Evolutionary conservation across 1,140 invertebrate species (phyloP), one percentile per base, ranked within the genome.

Genomic region (Heliconius eleuchia): DNA sequence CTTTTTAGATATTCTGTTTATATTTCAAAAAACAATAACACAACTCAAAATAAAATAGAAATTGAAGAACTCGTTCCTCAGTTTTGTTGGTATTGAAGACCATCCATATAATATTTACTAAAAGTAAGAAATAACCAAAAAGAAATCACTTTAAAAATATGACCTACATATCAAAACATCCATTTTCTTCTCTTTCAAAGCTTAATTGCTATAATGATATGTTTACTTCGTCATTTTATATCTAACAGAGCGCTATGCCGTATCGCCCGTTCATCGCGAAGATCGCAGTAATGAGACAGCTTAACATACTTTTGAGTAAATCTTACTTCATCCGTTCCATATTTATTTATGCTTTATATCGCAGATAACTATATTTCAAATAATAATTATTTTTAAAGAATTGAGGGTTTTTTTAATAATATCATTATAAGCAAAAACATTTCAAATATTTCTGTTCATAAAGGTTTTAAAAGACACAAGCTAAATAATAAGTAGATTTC

Each of bases 121-220:
- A 46, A 46, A 16, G 3, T 46, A 46, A 46, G 13, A 46, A 46
- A 46, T 46, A 16, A 46, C 13, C 42, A 1, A 46, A 46, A 46
- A 46, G 57, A 66, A 66, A 66, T 66, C 23, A n/a, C 42, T 66
- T 66, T 27, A 66, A 66, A 66, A 66, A 30, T n/a, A 23, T 66
- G 27, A 66, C 60, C 60, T 30, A 66, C 3, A 66, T 66, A 30
- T 30, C 23, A 66, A 27, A 66, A 66, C 9, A 13, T n/a, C 13
- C 60, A 66, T 11, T 66, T 66, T 66, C 9, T 13, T 8, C n/a
- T 72, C 71, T n/a, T 72, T 72, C 13, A 39, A 72, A 72, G 19
- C 11, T 66, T 66, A 66, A 39, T 42, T 72, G 71, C 71, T 30
- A 75, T 74, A 74, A 74, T 55, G 74, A 75, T 75, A 27, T 57